A percentile compares a stretch with the other conserved stretches of the same genome.
Evolutionary conservation across 2,888 invertebrate species (phyloP).

Genomic region (Holacanthella duospinosa): DNA sequence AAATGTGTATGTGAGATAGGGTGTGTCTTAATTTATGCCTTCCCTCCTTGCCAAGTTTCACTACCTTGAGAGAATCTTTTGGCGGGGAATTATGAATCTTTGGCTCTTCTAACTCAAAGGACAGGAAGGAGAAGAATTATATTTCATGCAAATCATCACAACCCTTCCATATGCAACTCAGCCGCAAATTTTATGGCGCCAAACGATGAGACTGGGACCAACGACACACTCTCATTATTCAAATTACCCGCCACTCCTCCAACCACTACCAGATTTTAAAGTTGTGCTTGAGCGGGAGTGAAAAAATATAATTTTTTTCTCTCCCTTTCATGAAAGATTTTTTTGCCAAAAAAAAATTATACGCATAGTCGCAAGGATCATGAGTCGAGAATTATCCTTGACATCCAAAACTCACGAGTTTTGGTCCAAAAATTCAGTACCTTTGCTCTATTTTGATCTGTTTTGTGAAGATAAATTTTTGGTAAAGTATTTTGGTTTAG

Average conservation of each 20-base stretch:
- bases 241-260: background rate
- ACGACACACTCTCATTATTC: too few species aligned
- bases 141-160: slow-evolving; percentile 7
- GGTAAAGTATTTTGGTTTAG: too few species aligned
- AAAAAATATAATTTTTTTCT: too few species aligned
- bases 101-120: background rate
- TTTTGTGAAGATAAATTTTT: too few species aligned
- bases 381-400: too few species aligned
- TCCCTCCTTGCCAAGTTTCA: background rate
- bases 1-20: background rate
- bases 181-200: background rate
- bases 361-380: too few species aligned
- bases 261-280: background rate
- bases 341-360: too few species aligned
- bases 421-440: too few species aligned
- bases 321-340: too few species aligned
- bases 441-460: too few species aligned
- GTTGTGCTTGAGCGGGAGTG: background rate
- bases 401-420: too few species aligned
- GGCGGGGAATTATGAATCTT: background rate
- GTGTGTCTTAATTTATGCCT: background rate
- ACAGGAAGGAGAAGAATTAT: slow-evolving; percentile 7
- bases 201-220: too few species aligned
- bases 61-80: background rate
- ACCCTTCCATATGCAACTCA: background rate